phyloP scores from a whole-genome alignment of 2,113 vertebrate genomes.

The Paramormyrops kingsleyae region DNA sequence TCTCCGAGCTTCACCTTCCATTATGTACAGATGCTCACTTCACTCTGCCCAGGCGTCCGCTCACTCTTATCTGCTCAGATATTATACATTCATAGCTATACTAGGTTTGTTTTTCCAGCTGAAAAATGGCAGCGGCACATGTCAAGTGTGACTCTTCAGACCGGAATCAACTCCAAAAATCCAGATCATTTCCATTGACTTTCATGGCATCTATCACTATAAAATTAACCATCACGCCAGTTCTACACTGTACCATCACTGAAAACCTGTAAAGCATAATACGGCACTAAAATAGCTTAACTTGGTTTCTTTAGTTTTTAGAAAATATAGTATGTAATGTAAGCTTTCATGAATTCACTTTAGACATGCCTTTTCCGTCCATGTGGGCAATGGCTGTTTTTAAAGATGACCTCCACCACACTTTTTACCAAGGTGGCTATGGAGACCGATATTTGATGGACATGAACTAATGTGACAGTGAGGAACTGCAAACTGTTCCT shows the following conservation, averaged over 20 bases:
- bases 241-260: background rate
- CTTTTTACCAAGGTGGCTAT: background rate
- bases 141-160: background rate
- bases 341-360: background rate
- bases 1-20: slow-evolving; percentile 48
- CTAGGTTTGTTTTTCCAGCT: background rate
- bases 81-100: background rate
- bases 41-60: background rate
- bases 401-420: background rate
- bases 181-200: background rate
- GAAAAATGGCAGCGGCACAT: background rate
- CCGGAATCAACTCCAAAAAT: background rate
- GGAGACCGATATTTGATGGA: background rate
- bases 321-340: background rate
- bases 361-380: background rate
- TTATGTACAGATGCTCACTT: slow-evolving; percentile 31
- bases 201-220: background rate
- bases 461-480: background rate
- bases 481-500: background rate
- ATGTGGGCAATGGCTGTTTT: background rate
- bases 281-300: background rate
- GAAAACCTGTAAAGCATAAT: background rate
- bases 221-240: background rate
- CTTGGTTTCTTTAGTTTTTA: background rate
- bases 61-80: background rate